These are phyloP conservation scores for Leucophenga montana DNA, from an alignment of 2,888 invertebrate species.

Conservation along the genomic window DNA sequence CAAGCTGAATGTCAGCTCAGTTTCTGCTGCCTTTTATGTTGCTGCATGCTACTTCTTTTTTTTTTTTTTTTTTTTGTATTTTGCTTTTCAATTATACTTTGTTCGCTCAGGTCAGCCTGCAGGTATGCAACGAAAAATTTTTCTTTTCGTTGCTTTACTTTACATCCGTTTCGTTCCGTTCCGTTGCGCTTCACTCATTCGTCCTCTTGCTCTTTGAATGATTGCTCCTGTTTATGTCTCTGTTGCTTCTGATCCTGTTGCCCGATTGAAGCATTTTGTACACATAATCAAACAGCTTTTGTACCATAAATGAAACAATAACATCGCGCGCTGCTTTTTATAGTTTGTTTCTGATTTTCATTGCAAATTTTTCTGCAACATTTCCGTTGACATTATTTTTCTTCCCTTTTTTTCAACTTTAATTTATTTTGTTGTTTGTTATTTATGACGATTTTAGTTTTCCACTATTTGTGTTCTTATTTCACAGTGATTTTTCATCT, in stretches of 20 bases:
- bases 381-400: slow-evolving; percentile 62
- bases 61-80: neutral
- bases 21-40: neutral
- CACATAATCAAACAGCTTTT: slow-evolving; percentile 61
- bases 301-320: slow-evolving; percentile 43
- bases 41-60: neutral
- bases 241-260: neutral
- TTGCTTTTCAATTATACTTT: neutral
- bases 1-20: neutral
- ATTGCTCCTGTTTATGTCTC: neutral
- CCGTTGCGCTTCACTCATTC: neutral
- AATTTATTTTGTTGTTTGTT: slow-evolving; percentile 54
- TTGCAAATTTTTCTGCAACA: slow-evolving; percentile 39
- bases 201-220: neutral
- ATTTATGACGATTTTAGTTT: slow-evolving; percentile 49
- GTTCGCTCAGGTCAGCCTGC: slow-evolving; percentile 2
- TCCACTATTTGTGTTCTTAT: neutral
- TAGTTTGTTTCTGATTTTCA: slow-evolving; percentile 23
- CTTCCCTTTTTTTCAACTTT: slow-evolving; percentile 46
- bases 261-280: slow-evolving; percentile 43
- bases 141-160: neutral
- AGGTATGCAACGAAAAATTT: slow-evolving; percentile 16
- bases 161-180: too few relatives aligned
- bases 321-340: slow-evolving; percentile 11
- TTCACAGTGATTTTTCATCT: slow-evolving; percentile 36